These are phyloP conservation scores for Chymomyza caudatula DNA, from an alignment of 2,888 invertebrate species.

Conservation along the genomic window DNA sequence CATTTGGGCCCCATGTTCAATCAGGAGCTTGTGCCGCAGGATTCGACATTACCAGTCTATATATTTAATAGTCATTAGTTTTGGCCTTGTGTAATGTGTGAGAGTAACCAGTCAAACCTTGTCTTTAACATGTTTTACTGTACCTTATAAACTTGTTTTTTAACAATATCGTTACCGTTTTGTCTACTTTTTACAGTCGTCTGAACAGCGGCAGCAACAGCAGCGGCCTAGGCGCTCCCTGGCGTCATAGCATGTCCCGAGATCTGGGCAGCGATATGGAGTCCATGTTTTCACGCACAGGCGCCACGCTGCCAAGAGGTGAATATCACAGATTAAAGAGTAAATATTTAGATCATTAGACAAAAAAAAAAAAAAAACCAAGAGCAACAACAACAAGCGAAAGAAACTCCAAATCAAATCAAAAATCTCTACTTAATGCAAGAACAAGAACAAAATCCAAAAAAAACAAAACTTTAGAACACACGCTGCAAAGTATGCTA, in stretches of 20 bases:
- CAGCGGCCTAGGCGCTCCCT: slow-evolving; percentile 77
- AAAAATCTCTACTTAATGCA: slow-evolving; percentile 16
- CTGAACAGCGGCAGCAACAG: slow-evolving; percentile 66
- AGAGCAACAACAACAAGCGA: slow-evolving; percentile 19
- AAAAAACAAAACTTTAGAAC: slow-evolving; percentile 7
- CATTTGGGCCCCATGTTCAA: not conserved
- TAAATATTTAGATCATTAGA: slow-evolving; percentile 77
- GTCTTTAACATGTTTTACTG: slow-evolving; percentile 9
- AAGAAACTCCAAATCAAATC: slow-evolving; percentile 25
- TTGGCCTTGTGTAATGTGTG: slow-evolving; percentile 46
- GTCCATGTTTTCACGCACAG: slow-evolving; percentile 83
- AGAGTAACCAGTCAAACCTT: slow-evolving; percentile 48
- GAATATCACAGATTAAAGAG: slow-evolving; percentile 79
- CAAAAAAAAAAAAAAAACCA: slow-evolving; percentile 26
- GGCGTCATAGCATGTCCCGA: slow-evolving; percentile 83
- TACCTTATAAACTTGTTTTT: not conserved
- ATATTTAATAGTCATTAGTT: not conserved
- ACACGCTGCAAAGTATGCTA: slow-evolving; percentile 55
- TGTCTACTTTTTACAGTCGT: slow-evolving; percentile 64
- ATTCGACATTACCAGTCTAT: too few species aligned
- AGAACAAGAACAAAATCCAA: slow-evolving; percentile 15
- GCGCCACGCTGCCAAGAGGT: slow-evolving; percentile 85
- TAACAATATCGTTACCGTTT: not conserved
- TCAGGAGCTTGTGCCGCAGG: too few species aligned
- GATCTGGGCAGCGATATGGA: slow-evolving; percentile 86